Evolutionary conservation across 37 sponge, comb jelly and placozoan genomes (phyloP), one percentile per base, ranked within the genome.

Genomic region (Halichondria panicea): DNA sequence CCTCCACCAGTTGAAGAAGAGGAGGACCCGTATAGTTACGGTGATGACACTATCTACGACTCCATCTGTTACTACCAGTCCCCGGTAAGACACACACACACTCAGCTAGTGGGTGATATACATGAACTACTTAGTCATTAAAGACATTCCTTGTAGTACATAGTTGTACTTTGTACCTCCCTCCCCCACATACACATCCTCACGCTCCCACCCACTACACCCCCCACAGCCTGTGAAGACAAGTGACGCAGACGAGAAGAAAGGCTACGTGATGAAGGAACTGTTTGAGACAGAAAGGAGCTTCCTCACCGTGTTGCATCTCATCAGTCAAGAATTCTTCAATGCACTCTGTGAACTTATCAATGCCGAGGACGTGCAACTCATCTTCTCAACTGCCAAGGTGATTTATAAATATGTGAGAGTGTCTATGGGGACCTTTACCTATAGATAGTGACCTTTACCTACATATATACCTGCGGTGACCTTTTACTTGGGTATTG

Each of bases 231-330:
- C 68, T 0, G 77, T 46, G 63, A 56, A 27, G 42, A 52, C 67
- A 19, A 45, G 72, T 31, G 77, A 82, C 38, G 40, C 56, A 22
- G 80, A 79, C 61, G 88, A 84, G 24, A 88, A 88, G 85, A 75
- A 62, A 37, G 32, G 45, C 8, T 67, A 65, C 21, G 35, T 88
- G 18, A 22, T 92, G 24, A 13, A 36, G 18, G 93, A 92, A 68
- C 42, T 92, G 35, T 84, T 57, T 68, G 89, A 92, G 68, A 92
- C 93, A 37, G 93, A 92, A 63, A 84, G 80, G 80, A 88, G 72
- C 45, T 87, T 79, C 56, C 54, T 92, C 39, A 28, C 13, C 2
- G 93, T 75, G 1, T 54, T 92, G 31, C 12, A 79, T 2, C 45
- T 83, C 21, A 80, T 92, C 2, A 65, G 78, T n/a, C 67, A 85